Evolutionary conservation across 2,888 invertebrate species (phyloP).

Genomic region (Nasonia oneida): DNA sequence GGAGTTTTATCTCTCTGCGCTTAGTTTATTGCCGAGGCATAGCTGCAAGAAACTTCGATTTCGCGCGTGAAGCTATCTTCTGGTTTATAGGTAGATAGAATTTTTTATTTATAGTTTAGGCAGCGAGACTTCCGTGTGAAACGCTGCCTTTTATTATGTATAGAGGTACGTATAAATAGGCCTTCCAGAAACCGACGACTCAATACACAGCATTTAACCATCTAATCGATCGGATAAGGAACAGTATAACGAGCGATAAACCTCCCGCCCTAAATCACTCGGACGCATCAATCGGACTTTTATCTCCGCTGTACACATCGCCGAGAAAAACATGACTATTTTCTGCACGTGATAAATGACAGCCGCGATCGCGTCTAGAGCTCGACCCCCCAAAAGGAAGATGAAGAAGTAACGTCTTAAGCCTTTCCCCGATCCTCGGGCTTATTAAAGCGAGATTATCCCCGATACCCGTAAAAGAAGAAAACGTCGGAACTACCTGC

Average conservation of each 20-base stretch:
- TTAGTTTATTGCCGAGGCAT: slow-evolving; percentile 42
- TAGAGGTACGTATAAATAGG: no score
- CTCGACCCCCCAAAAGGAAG: slow-evolving; percentile 5
- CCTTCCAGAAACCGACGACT: neutral
- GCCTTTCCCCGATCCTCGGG: neutral
- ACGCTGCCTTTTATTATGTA: neutral
- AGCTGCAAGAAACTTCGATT: slow-evolving; percentile 37
- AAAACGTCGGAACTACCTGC: slow-evolving; percentile 61
- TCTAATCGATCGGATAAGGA: slow-evolving; percentile 7
- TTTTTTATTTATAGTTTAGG: neutral
- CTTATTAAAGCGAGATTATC: slow-evolving; percentile 44
- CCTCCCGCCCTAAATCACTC: slow-evolving; percentile 6
- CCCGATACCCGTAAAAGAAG: slow-evolving; percentile 30
- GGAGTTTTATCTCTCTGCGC: slow-evolving; percentile 26
- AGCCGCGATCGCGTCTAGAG: neutral
- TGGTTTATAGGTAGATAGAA: slow-evolving; percentile 11
- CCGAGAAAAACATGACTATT: neutral
- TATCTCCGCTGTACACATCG: neutral
- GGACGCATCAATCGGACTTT: slow-evolving; percentile 13
- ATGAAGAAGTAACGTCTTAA: neutral
- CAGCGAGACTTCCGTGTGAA: neutral
- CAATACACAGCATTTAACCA: neutral
- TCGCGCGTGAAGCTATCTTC: slow-evolving; percentile 32
- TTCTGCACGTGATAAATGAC: neutral
- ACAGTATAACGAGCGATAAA: neutral